A percentile compares a stretch with the other conserved stretches of the same genome.
Evolutionary conservation across 2,888 invertebrate species (phyloP).

Genomic region (Ypsolopha sequella): DNA sequence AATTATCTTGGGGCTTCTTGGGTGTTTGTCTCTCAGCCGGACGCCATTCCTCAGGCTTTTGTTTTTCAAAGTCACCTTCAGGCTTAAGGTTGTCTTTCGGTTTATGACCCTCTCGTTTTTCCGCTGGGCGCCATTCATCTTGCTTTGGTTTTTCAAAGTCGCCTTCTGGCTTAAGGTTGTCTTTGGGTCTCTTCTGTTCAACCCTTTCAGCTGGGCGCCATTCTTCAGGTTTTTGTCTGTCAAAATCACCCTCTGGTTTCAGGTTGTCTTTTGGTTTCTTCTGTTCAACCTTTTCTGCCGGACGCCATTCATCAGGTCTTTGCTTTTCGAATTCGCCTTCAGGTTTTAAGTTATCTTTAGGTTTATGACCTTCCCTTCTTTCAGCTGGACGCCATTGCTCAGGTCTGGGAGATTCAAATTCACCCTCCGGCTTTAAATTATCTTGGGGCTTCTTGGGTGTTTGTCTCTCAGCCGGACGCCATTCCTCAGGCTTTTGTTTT

Average conservation of each 20-base stretch:
- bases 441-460: constrained; percentile 63
- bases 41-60: constrained; percentile 28
- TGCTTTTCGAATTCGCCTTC: constrained; percentile 53
- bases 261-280: constrained; percentile 65
- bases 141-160: constrained; percentile 61
- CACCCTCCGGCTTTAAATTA: constrained; percentile 68
- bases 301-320: constrained; percentile 45
- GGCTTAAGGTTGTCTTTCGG: constrained; percentile 64
- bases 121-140: constrained; percentile 43
- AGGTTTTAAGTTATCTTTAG: constrained; percentile 61
- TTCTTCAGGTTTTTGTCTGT: constrained; percentile 36
- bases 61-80: constrained; percentile 61
- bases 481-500: constrained; percentile 29
- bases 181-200: constrained; percentile 47
- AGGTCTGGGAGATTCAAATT: constrained; percentile 51
- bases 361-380: constrained; percentile 27
- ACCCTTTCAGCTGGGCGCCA: constrained; percentile 45
- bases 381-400: constrained; percentile 46
- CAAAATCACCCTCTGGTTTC: constrained; percentile 68
- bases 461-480: constrained; percentile 51
- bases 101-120: constrained; percentile 32
- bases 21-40: constrained; percentile 43
- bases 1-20: constrained; percentile 56
- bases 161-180: constrained; percentile 68
- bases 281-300: constrained; percentile 44